Conservation (phyloP, 2,888 invertebrate species). For the Lysandra coridon region DNA sequence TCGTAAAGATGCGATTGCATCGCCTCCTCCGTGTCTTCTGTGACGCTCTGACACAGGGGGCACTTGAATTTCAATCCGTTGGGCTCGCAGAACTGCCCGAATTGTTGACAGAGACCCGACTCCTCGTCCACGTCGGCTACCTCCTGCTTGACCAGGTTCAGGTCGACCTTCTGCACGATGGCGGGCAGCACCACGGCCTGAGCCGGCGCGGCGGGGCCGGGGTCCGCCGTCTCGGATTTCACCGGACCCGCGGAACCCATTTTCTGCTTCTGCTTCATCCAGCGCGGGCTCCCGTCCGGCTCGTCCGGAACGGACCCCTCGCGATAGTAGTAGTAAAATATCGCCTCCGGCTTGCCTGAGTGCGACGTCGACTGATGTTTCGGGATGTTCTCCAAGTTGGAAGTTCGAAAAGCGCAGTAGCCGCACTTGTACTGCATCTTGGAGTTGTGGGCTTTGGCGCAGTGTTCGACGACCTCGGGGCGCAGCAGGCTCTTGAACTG, state of each 20-base stretch:
- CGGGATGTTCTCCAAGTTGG: constrained; percentile 78
- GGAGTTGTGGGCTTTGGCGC: constrained; percentile 80
- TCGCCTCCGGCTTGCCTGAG: constrained; percentile 57
- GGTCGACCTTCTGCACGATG: constrained; percentile 46
- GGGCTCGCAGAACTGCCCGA: constrained; percentile 72
- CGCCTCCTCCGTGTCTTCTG: constrained; percentile 78
- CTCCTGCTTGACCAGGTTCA: constrained; percentile 66
- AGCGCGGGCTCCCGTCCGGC: constrained; percentile 56
- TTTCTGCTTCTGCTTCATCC: constrained; percentile 62
- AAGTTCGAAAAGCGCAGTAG: constrained; percentile 81
- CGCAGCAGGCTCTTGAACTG: constrained; percentile 81
- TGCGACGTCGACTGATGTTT: constrained; percentile 83
- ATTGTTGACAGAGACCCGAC: constrained; percentile 51
- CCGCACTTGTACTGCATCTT: constrained; percentile 86
- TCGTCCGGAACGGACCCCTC: constrained; percentile 60
- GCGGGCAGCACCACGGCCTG: constrained; percentile 37
- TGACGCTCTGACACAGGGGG: constrained; percentile 81
- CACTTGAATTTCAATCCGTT: constrained; percentile 80
- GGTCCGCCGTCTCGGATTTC: constrained; percentile 51
- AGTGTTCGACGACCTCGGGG: constrained; percentile 82
- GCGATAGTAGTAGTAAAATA: constrained; percentile 79
- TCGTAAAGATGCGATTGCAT: constrained; percentile 84
- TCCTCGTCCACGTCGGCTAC: constrained; percentile 45
- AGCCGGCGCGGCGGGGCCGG: constrained; percentile 31
- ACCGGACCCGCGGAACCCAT: constrained; percentile 46